Evolutionary conservation across 2,797 vertebrate genomes (phyloP).

Genomic region (Coreius guichenoti): DNA sequence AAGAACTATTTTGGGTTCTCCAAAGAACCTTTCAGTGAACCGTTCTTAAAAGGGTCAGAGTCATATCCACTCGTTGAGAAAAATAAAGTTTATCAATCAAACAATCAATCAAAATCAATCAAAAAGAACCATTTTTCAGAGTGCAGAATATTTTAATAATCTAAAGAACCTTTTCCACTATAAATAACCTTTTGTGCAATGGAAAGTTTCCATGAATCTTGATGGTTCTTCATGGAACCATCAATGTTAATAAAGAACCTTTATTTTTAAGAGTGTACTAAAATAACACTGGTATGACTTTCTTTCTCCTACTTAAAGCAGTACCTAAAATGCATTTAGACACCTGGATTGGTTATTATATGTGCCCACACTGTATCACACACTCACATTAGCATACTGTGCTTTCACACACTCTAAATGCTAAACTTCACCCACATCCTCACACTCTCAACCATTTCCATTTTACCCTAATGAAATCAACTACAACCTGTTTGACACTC

Average conservation of each 20-base stretch:
- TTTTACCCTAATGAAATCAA: slow-evolving; percentile 15
- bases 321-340: slow-evolving; percentile 2
- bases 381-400: slow-evolving; percentile 35
- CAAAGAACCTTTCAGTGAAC: too few relatives aligned
- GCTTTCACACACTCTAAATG: slow-evolving; percentile 17
- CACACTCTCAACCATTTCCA: slow-evolving; percentile 3
- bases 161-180: neutral
- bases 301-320: neutral
- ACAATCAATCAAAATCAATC: neutral
- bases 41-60: too few relatives aligned
- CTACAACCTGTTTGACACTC: slow-evolving; percentile 4
- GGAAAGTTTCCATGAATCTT: neutral
- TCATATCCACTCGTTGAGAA: too few relatives aligned
- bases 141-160: neutral
- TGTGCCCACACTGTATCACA: slow-evolving; percentile 11
- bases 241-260: neutral
- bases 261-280: neutral
- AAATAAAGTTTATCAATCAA: neutral
- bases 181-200: neutral
- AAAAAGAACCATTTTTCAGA: neutral
- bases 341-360: slow-evolving; percentile 15
- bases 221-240: neutral
- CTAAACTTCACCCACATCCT: slow-evolving; percentile 10
- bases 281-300: neutral
- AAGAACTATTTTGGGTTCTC: too few relatives aligned